Base-by-base conservation (phyloP, 2,113 vertebrate genomes). In the Tringa solitaria region DNA sequence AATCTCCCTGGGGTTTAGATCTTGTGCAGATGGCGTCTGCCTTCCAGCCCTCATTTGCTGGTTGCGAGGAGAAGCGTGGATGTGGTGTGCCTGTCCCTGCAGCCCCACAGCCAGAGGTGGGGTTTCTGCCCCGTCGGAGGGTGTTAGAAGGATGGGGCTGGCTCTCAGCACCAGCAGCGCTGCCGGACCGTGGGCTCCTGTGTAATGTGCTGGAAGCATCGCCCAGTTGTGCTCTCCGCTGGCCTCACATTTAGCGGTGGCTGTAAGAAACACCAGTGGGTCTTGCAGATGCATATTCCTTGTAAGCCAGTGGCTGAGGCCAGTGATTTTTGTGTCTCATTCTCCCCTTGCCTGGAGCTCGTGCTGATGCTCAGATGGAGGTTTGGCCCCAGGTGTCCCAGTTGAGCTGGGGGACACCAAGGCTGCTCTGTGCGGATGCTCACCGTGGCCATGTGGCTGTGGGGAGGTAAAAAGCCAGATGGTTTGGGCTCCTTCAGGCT, bases 251-350 rank as follows among this genome's bases (percentile, higher is more conserved):
- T 68, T 33, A 32, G 48, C 21, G 8, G 64, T 32, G 76, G 76
- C 63, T 48, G 27, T 84, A 23, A 35, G 73, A 68, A 87, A 57
- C 54, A n/a, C 37, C 60, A 35, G 35, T 28, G 73, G 33, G 54
- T n/a, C 76, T 56, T 57, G 54, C 11, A 56, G 28, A 14, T 1
- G 0, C 0, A 0, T 20, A 43, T 45, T 35, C 23, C 17, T 27
- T 4, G 7, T 26, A 50, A 48, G 28, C 12, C 72, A 53, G 28
- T 4, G 2, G 16, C 53, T 56, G 41, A 63, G 41, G 41, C 12
- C 6, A 39, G 2, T 26, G 10, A 54, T 11, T 33, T 77, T 65
- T 60, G 27, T 41, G 30, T 39, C 45, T 77, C 16, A 1, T 67
- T 54, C 35, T 54, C n/a, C 26, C 3, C 19, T 48, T 30, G 14